phyloP scores from a whole-genome alignment of 1,140 invertebrate genomes.

The Drosophila truncata region DNA sequence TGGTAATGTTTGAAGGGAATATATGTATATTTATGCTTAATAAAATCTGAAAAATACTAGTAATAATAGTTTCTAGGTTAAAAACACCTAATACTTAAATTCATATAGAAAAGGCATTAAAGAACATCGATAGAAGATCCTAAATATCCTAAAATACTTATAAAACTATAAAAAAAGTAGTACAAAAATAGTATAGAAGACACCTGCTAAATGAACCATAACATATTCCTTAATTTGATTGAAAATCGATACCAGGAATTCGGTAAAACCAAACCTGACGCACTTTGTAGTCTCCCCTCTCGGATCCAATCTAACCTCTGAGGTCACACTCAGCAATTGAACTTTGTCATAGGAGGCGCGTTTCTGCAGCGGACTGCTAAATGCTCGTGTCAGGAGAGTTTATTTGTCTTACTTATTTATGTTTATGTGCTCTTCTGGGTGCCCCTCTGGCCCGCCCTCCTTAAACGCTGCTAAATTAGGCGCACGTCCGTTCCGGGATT shows the following conservation, averaged over 20 bases:
- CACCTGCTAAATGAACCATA: background rate
- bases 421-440: slow-evolving; percentile 62
- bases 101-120: background rate
- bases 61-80: background rate
- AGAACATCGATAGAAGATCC: too few relatives aligned
- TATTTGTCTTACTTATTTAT: slow-evolving; percentile 82
- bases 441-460: background rate
- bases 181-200: background rate
- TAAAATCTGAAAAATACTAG: background rate
- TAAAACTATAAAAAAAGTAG: too few relatives aligned
- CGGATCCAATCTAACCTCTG: background rate
- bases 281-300: background rate
- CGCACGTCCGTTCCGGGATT: slow-evolving; percentile 59
- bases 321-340: slow-evolving; percentile 63
- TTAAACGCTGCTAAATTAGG: slow-evolving; percentile 65
- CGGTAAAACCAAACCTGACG: background rate
- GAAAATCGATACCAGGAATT: background rate
- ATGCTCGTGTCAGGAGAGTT: slow-evolving; percentile 74
- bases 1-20: background rate
- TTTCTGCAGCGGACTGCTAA: slow-evolving; percentile 54
- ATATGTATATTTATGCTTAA: too few relatives aligned
- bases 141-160: too few relatives aligned
- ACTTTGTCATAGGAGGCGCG: slow-evolving; percentile 50
- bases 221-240: background rate
- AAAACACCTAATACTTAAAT: background rate